Evolutionary conservation across 2,113 vertebrate genomes (phyloP).

Genomic region (Desmodus rotundus): DNA sequence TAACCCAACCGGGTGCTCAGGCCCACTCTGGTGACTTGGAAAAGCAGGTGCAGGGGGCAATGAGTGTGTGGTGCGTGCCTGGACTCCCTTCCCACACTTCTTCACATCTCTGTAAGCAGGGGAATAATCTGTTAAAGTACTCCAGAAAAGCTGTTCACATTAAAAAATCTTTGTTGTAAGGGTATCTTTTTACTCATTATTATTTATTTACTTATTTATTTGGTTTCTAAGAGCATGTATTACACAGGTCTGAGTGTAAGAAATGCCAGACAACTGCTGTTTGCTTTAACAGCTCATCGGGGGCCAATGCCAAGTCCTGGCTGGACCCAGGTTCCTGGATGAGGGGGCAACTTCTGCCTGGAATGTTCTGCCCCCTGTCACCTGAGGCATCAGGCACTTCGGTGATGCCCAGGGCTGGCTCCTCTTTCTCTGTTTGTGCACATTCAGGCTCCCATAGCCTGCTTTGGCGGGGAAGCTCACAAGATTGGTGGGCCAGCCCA

Average conservation of each 20-base stretch:
- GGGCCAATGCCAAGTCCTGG: conserved; percentile 30
- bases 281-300: conserved; percentile 63
- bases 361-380: conserved; percentile 41
- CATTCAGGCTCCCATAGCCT: conserved; percentile 40
- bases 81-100: not conserved
- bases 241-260: conserved; percentile 59
- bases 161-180: not conserved
- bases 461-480: conserved; percentile 23
- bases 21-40: not conserved
- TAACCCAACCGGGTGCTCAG: not conserved
- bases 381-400: conserved; percentile 67
- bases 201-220: too few species aligned
- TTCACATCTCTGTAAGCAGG: not conserved
- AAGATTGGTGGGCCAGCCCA: not conserved
- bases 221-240: conserved; percentile 63
- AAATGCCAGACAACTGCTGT: conserved; percentile 24
- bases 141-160: not conserved
- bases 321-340: conserved; percentile 33
- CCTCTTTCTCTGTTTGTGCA: conserved; percentile 5
- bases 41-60: not conserved
- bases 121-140: not conserved
- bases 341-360: conserved; percentile 12
- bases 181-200: too few species aligned
- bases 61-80: rapidly evolving
- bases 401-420: conserved; percentile 38